Base-by-base conservation (phyloP, 2,113 vertebrate genomes). In the Fregata magnificens region DNA sequence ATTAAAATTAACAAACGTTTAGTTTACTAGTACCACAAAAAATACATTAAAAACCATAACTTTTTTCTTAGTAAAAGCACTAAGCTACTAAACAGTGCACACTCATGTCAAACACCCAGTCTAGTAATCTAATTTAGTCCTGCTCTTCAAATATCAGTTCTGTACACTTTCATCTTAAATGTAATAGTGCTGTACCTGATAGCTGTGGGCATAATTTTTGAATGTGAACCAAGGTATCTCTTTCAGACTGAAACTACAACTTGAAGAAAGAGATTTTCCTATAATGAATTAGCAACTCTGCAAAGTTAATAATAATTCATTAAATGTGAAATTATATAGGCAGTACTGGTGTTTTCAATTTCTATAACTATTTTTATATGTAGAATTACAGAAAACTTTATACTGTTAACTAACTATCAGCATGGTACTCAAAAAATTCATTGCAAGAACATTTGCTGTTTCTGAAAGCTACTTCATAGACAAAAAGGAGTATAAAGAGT, bases 21-120 rank as follows among this genome's bases (percentile, higher is more conserved):
- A 5, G 4, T 82, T 78, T 67, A 55, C 19, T 55, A 44, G 21
- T 66, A 53, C 15, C 9, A 44, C 8, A 50, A 92, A 90, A 93
- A 62, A 40, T 8, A 45, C 5, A 20, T 44, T 81, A 9, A 65
- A 86, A 50, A 9, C 0, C 2, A 0, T n/a, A 38, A 36, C 11
- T 49, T 85, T 50, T 81, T 56, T 56, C 40, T 73, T 79, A 78
- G 42, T 31, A 59, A 89, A 78, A 91, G 10, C 25, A 42, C 16
- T 62, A 40, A 88, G 36, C 6, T 78, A 17, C 55, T 81, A 59
- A 81, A 88, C 2, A 1, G 13, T 77, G 32, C n/a, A 34, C 16
- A 32, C 4, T 79, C 7, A 25, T 17, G 19, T 63, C 38, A 76
- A 74, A 65, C 20, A 61, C 6, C 29, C 62, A 26, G 8, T 56